phyloP scores from a whole-genome alignment of 2,797 vertebrate species.

The Arctocebus calabarensis region DNA sequence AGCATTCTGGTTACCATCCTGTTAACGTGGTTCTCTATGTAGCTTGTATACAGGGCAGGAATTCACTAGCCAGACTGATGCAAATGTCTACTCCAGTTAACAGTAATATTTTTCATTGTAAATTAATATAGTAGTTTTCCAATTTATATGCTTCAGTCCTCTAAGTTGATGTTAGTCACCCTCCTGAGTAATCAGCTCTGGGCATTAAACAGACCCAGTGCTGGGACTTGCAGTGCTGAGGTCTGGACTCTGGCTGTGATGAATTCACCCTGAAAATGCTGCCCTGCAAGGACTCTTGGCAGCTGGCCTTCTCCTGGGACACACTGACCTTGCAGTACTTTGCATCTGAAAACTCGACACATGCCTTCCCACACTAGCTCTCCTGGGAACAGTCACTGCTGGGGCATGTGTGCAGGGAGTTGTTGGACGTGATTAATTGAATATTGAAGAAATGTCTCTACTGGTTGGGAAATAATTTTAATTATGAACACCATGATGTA shows the following conservation, averaged over 20 bases:
- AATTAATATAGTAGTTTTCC: constrained; percentile 76
- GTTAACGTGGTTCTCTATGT: constrained; percentile 35
- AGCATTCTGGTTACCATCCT: constrained; percentile 59
- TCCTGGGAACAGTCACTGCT: constrained; percentile 55
- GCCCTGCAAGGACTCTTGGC: constrained; percentile 62
- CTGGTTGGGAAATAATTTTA: constrained; percentile 60
- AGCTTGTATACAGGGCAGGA: constrained; percentile 46
- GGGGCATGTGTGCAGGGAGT: constrained; percentile 33
- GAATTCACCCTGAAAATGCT: constrained; percentile 71
- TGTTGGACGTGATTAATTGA: constrained; percentile 72
- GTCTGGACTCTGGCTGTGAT: constrained; percentile 70
- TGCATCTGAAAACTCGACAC: constrained; percentile 62
- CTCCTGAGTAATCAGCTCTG: constrained; percentile 65
- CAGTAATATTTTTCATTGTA: constrained; percentile 77
- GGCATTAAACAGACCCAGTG: constrained; percentile 51
- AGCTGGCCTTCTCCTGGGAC: constrained; percentile 73
- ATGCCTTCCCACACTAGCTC: constrained; percentile 34
- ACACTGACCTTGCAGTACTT: constrained; percentile 72
- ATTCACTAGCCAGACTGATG: constrained; percentile 67
- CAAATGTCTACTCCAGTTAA: constrained; percentile 75
- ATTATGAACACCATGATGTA: constrained; percentile 53
- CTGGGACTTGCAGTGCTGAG: constrained; percentile 63
- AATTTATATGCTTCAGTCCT: constrained; percentile 63
- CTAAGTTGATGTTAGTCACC: constrained; percentile 48
- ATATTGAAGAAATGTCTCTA: constrained; percentile 73